Conservation (phyloP, 2,797 vertebrate genomes). For the Syngnathus rostellatus region DNA sequence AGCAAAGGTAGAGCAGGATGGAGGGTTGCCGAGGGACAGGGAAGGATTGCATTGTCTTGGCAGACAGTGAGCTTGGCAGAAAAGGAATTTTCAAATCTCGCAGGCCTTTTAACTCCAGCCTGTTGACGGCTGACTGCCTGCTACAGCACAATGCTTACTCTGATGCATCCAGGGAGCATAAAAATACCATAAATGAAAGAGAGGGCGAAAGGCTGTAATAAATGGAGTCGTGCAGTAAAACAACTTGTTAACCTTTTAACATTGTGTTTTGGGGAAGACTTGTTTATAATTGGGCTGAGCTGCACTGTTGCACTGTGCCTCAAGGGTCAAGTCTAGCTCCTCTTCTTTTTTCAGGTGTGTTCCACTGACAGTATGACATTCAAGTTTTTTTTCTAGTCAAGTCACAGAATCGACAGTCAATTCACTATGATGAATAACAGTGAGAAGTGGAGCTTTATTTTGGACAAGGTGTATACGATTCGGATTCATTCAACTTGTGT, state of each 20-base stretch:
- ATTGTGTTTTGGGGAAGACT: not conserved
- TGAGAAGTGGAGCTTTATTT: not conserved
- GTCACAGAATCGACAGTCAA: not conserved
- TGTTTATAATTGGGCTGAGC: constrained; percentile 8
- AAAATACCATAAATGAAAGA: constrained; percentile 25
- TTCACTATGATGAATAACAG: too few relatives aligned
- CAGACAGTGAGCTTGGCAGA: constrained; percentile 63
- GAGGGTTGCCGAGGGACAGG: constrained; percentile 32
- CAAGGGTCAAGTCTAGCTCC: constrained; percentile 7
- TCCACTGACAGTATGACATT: not conserved
- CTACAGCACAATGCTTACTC: constrained; percentile 45
- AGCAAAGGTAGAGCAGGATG: constrained; percentile 29
- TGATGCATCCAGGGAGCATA: constrained; percentile 25
- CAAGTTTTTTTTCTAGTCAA: not conserved
- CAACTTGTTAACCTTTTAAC: not conserved
- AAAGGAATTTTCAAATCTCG: constrained; percentile 57
- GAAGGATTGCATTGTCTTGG: constrained; percentile 57
- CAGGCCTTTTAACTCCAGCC: constrained; percentile 60
- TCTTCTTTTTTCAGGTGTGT: not conserved
- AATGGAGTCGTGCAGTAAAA: not conserved
- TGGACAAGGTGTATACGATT: not conserved
- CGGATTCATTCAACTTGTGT: not conserved
- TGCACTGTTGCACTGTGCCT: not conserved
- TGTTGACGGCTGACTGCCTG: constrained; percentile 58
- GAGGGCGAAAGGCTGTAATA: constrained; percentile 19